Conservation (phyloP, 2,888 invertebrate genomes). For the Teleiodes luculella region DNA sequence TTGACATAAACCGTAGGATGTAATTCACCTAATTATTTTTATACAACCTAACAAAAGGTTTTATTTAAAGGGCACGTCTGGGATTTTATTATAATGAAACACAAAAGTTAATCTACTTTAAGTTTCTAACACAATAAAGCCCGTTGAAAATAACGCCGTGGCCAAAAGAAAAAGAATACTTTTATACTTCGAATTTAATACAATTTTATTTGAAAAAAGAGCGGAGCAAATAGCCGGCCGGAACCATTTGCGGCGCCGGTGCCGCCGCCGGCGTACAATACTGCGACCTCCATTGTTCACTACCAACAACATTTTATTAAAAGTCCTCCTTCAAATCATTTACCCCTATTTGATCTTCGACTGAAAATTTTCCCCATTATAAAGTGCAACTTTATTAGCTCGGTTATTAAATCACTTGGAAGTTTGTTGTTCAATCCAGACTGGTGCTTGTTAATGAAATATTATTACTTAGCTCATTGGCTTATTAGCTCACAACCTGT, state of each 20-base stretch:
- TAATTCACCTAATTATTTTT: too few relatives aligned
- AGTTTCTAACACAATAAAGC: background rate
- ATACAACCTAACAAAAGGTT: too few relatives aligned
- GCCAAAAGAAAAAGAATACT: background rate
- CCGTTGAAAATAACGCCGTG: background rate
- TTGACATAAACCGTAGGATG: too few relatives aligned
- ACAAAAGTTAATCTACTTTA: background rate
- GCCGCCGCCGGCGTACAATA: slow-evolving; percentile 35
- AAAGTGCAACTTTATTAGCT: slow-evolving; percentile 7
- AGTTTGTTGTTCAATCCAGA: background rate
- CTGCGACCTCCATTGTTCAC: slow-evolving; percentile 45
- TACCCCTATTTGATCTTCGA: slow-evolving; percentile 11
- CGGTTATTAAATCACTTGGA: background rate
- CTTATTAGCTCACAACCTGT: background rate
- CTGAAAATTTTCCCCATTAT: slow-evolving; percentile 2
- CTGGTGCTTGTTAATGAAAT: too few relatives aligned
- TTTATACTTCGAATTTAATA: slow-evolving; percentile 3
- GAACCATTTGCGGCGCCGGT: slow-evolving; percentile 30
- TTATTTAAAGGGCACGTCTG: too few relatives aligned
- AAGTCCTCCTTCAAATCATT: slow-evolving; percentile 34
- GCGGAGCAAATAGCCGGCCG: slow-evolving; percentile 29
- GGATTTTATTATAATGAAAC: background rate
- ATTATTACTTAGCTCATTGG: background rate
- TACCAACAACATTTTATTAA: slow-evolving; percentile 57
- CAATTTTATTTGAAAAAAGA: slow-evolving; percentile 27